phyloP scores from a whole-genome alignment of 2,797 vertebrate genomes.

The Harpagifer antarcticus region DNA sequence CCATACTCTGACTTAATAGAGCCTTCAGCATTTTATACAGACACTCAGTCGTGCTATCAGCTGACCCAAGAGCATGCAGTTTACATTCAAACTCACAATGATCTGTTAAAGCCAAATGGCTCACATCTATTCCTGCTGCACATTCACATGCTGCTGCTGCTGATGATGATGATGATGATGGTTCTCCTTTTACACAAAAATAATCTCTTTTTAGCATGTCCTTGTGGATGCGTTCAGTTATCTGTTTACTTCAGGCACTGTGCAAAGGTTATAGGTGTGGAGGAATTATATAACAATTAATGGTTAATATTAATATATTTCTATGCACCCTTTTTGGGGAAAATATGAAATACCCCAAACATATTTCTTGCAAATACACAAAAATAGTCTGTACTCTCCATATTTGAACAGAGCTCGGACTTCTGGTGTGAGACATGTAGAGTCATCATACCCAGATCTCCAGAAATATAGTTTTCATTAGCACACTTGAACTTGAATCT shows the following conservation, averaged over 20 bases:
- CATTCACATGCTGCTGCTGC: conserved; percentile 26
- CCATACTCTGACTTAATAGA: conserved; percentile 43
- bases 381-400: neutral
- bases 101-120: conserved; percentile 51
- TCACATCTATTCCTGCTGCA: conserved; percentile 49
- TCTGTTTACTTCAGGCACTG: too few species aligned
- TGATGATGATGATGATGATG: neutral
- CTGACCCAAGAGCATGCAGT: too few species aligned
- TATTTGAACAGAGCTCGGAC: neutral
- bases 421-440: neutral
- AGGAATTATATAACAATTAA: too few species aligned
- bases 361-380: neutral
- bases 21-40: conserved; percentile 42
- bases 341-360: neutral
- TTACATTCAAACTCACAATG: conserved; percentile 67
- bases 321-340: neutral
- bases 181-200: conserved; percentile 20
- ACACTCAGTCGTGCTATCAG: neutral
- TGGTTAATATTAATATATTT: neutral
- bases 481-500: neutral
- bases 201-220: conserved; percentile 1
- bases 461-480: neutral
- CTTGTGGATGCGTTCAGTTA: neutral
- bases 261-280: too few species aligned
- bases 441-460: neutral